Percentiles rank a stretch among this genome's conserved stretches.
Evolutionary conservation across 1,140 invertebrate genomes (phyloP).

Genomic region (Stegodyphus mimosarum): DNA sequence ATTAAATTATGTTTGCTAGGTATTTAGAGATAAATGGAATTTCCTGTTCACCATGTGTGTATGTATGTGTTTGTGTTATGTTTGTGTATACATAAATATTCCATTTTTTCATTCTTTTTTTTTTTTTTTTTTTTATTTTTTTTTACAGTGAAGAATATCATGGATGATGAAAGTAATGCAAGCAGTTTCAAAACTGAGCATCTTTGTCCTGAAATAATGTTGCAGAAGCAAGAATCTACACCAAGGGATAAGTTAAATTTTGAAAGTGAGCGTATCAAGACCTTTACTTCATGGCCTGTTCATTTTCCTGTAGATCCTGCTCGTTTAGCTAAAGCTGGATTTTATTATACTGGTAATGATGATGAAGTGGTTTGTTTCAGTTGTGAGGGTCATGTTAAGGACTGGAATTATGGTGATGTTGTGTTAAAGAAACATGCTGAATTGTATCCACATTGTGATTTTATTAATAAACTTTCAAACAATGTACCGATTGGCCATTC

Average conservation of each 20-base stretch:
- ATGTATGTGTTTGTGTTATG: too few species aligned
- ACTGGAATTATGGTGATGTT: constrained; percentile 82
- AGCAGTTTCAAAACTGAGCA: too few species aligned
- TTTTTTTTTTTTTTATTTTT: too few species aligned
- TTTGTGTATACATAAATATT: too few species aligned
- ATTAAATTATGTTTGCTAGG: too few species aligned
- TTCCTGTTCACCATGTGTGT: too few species aligned
- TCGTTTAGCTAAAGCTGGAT: constrained; percentile 82
- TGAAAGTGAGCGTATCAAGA: constrained; percentile 70
- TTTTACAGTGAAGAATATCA: too few species aligned
- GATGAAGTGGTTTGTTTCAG: constrained; percentile 81
- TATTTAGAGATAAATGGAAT: too few species aligned
- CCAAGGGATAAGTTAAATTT: not conserved
- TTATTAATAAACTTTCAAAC: constrained; percentile 72
- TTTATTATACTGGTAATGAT: constrained; percentile 79
- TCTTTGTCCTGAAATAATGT: not conserved
- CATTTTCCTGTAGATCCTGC: constrained; percentile 75
- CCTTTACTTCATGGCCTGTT: constrained; percentile 78
- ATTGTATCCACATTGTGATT: constrained; percentile 77
- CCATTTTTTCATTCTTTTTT: too few species aligned
- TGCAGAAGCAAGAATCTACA: not conserved
- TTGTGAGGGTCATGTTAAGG: constrained; percentile 77
- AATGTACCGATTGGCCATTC: constrained; percentile 61
- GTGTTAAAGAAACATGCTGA: constrained; percentile 75
- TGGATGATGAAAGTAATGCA: too few species aligned